A percentile compares a stretch with the other conserved stretches of the same genome.
phyloP scores from a whole-genome alignment of 2,113 vertebrate genomes.

The Narcine bancroftii region DNA sequence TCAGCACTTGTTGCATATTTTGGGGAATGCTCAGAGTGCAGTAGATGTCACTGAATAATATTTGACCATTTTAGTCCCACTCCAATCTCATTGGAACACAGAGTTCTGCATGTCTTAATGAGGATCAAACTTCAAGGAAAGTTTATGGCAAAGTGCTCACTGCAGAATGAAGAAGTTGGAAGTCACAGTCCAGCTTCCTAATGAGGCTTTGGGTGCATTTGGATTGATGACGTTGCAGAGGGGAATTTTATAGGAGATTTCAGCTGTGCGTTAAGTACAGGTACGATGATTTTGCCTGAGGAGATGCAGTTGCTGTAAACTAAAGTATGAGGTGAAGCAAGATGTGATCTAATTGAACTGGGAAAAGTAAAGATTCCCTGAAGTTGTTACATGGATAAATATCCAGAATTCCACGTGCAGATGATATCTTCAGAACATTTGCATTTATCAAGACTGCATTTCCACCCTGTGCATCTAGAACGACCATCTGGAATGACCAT shows the following conservation, averaged over 20 bases:
- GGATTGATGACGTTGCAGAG: not conserved
- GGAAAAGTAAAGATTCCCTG: not conserved
- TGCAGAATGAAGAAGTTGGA: not conserved
- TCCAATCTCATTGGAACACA: not conserved
- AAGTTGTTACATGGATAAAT: not conserved
- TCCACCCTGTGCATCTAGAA: too few species aligned
- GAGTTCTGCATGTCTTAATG: not conserved
- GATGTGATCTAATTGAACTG: not conserved
- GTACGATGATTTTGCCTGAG: not conserved
- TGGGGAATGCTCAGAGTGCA: not conserved
- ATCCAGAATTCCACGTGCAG: not conserved
- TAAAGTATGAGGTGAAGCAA: not conserved
- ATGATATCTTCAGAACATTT: not conserved
- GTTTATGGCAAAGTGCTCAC: too few species aligned
- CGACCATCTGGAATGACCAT: not conserved
- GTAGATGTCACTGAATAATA: not conserved
- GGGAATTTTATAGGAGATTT: not conserved
- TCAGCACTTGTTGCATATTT: slow-evolving; percentile 6
- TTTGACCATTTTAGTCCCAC: slow-evolving; percentile 8
- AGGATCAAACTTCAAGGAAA: not conserved
- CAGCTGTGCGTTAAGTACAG: not conserved
- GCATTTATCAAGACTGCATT: not conserved
- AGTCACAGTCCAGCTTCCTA: not conserved
- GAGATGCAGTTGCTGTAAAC: not conserved
- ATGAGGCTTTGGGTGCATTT: not conserved